Percentiles rank a stretch among this genome's conserved stretches.
Evolutionary conservation across 2,888 invertebrate genomes (phyloP).

Genomic region (Caenorhabditis japonica): DNA sequence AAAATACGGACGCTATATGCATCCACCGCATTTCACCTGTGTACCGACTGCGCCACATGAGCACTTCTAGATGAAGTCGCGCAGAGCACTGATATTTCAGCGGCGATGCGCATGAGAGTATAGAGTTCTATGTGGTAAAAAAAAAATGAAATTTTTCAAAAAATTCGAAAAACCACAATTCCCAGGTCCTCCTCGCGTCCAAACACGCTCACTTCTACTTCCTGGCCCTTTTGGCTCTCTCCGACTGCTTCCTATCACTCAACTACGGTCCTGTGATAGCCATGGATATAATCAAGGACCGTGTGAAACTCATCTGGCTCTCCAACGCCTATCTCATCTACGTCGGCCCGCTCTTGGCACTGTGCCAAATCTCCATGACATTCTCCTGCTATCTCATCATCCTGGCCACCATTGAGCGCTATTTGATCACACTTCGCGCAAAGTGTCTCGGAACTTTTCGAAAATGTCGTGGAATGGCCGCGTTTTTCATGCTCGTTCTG

Average conservation of each 20-base stretch:
- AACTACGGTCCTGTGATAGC: constrained; percentile 76
- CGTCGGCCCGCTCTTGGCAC: constrained; percentile 70
- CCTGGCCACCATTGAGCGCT: constrained; percentile 73
- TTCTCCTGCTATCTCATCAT: constrained; percentile 74
- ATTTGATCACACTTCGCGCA: constrained; percentile 61
- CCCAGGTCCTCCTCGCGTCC: constrained; percentile 66
- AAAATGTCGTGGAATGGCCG: constrained; percentile 60
- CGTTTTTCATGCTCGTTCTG: constrained; percentile 66
- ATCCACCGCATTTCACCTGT: no score
- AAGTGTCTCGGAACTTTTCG: constrained; percentile 56
- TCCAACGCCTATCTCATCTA: constrained; percentile 69
- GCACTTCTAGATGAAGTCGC: no score
- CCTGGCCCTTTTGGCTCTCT: constrained; percentile 73
- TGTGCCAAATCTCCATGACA: constrained; percentile 74
- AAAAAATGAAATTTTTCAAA: no score
- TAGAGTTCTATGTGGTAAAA: no score
- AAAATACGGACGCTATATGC: no score
- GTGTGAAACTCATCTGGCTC: constrained; percentile 70
- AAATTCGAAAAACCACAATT: no score
- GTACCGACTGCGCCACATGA: no score
- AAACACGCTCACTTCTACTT: constrained; percentile 75
- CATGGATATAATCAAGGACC: constrained; percentile 75
- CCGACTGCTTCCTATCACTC: constrained; percentile 74
- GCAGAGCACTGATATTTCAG: no score
- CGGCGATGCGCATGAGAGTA: no score